These are phyloP conservation scores for Tragelaphus strepsiceros DNA, from an alignment of 2,113 vertebrate genomes.

Conservation along the genomic window DNA sequence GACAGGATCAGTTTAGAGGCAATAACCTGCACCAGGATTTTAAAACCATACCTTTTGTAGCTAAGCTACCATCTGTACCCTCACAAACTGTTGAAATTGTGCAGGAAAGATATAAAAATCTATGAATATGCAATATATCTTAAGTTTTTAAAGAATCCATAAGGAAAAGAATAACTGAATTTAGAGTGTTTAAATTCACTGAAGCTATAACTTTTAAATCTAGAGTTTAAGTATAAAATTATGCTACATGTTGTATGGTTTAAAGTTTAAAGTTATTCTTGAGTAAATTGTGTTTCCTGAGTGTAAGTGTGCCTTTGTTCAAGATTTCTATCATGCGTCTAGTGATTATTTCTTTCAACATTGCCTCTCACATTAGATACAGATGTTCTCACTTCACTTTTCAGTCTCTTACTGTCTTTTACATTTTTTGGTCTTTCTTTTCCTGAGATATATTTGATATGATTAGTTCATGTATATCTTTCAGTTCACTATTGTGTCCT, in stretches of 20 bases:
- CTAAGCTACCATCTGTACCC: conserved; percentile 75
- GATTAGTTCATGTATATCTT: not conserved
- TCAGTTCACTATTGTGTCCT: not conserved
- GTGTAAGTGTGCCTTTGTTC: not conserved
- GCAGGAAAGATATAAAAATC: not conserved
- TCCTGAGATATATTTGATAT: not conserved
- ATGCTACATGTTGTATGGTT: not conserved
- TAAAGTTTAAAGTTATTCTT: not conserved
- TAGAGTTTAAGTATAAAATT: not conserved
- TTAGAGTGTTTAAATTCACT: not conserved
- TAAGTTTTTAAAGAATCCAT: not conserved
- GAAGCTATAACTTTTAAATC: not conserved
- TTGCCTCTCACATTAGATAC: not conserved
- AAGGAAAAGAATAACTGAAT: not conserved
- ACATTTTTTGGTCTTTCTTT: not conserved
- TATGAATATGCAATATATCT: not conserved
- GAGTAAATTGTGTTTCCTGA: not conserved
- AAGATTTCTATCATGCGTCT: not conserved
- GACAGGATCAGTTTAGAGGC: conserved; percentile 58
- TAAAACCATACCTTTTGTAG: conserved; percentile 77
- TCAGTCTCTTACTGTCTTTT: not conserved
- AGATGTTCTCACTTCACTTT: not conserved
- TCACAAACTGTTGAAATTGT: not conserved
- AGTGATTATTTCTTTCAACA: not conserved
- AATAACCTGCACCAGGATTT: conserved; percentile 74